A percentile compares a stretch with the other conserved stretches of the same genome.
Evolutionary conservation across 2,888 invertebrate genomes (phyloP).

Genomic region (Dysmachus trigonus): DNA sequence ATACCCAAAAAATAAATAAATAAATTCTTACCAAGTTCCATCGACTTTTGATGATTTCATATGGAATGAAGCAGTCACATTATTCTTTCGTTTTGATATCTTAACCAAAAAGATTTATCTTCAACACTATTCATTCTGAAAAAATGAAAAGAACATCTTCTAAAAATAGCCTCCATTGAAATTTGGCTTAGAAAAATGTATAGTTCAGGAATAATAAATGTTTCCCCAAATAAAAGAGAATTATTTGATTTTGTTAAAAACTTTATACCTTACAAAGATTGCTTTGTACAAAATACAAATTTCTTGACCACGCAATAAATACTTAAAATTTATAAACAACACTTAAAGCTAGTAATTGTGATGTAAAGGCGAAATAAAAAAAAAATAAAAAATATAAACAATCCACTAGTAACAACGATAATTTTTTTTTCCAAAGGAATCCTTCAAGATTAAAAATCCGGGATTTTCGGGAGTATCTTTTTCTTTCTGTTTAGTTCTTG

Average conservation of each 20-base stretch:
- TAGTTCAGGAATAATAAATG: no score
- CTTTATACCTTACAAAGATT: slow-evolving; percentile 30
- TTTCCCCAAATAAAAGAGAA: not conserved
- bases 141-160: no score
- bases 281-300: slow-evolving; percentile 46
- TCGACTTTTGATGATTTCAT: no score
- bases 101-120: no score
- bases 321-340: slow-evolving; percentile 45
- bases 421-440: not conserved
- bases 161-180: no score
- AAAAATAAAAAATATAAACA: no score
- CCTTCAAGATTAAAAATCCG: not conserved
- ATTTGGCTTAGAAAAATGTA: no score
- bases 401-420: not conserved
- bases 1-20: no score
- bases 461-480: not conserved
- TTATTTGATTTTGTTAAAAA: slow-evolving; percentile 25
- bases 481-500: not conserved
- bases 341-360: slow-evolving; percentile 46
- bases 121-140: no score
- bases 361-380: slow-evolving; percentile 42
- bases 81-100: no score
- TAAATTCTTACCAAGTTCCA: no score
- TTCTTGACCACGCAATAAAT: slow-evolving; percentile 43
- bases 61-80: no score